Evolutionary conservation across 2,113 vertebrate species (phyloP).

Genomic region (Calidris pugnax): DNA sequence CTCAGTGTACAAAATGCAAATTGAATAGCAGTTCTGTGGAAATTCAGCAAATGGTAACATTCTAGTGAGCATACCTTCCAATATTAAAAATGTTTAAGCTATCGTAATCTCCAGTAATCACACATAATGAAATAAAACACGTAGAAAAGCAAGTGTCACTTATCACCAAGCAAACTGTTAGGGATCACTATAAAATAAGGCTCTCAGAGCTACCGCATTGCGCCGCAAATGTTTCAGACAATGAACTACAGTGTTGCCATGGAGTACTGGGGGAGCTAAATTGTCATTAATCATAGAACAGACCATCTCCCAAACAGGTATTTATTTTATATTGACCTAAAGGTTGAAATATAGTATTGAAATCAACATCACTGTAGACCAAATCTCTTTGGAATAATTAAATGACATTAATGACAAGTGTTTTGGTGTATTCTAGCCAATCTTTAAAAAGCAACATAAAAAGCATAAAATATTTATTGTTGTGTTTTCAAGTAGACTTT

Average conservation of each 20-base stretch:
- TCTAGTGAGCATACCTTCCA: not conserved
- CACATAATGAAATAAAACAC: not conserved
- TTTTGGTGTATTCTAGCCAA: conserved; percentile 34
- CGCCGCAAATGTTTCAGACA: not conserved
- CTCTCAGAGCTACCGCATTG: not conserved
- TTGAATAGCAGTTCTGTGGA: not conserved
- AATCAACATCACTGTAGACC: not conserved
- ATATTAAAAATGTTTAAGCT: not conserved
- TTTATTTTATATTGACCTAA: conserved; percentile 63
- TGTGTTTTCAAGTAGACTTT: conserved; percentile 46
- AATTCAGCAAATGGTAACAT: not conserved
- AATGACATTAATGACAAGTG: conserved; percentile 52
- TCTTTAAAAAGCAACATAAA: conserved; percentile 45
- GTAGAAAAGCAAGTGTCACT: not conserved
- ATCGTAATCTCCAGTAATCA: not conserved
- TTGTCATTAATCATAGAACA: conserved; percentile 22
- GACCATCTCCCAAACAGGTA: conserved; percentile 48
- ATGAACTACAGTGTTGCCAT: not conserved
- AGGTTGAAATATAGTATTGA: conserved; percentile 67
- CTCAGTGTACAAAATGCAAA: conserved; percentile 50
- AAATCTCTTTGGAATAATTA: conserved; percentile 69
- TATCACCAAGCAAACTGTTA: not conserved
- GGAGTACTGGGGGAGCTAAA: not conserved
- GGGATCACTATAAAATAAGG: not conserved
- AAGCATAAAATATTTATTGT: conserved; percentile 63